Base-by-base conservation (phyloP, 2,888 invertebrate genomes). In the Ophion costatus region DNA sequence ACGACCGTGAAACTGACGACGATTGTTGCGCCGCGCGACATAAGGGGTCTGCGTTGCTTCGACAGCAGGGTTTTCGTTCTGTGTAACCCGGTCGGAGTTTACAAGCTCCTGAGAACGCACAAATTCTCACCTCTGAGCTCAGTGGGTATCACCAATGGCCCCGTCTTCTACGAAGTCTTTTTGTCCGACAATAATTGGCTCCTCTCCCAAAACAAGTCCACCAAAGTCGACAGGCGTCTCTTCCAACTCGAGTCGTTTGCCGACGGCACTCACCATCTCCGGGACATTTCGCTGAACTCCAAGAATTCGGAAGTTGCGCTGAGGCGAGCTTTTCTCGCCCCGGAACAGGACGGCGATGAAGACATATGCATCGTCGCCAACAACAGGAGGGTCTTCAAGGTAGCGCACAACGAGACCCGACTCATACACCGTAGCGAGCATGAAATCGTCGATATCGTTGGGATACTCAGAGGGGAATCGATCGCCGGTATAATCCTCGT, bases 41-140 rank as follows among this genome's bases (percentile, higher is more conserved):
- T 93, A 33, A 90, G 88, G 80, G 87, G 83, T 4, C 80, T 93
- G 57, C 88, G 88, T 59, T 88, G 87, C 63, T 91, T 89, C 63
- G 71, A 74, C 7, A 86, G 87, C 24, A 88, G 93, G 83, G 85
- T 91, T 29, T 93, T 91, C 73, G 45, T 92, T 6, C 78, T 91
- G 14, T 92, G 92, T 77, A 61, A 63, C 9, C 92, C 93, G 0
- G 63, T 69, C 20, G 93, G 93, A 14, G 81, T 90, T 66, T 92
- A 91, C 51, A 92, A 93, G 86, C 57, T 93, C 3, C 88, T 88
- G 4, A 85, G 87, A 9, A 85, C 88, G 6, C 66, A 80, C 56
- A 83, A 88, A 14, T 91, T 92, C 69, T 88, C 82, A 0, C n/a
- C 82, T 0, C 59, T 93, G 10, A 93, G 92, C 56, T 88, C 85